A percentile compares a stretch with the other conserved stretches of the same genome.
phyloP scores from a whole-genome alignment of 2,888 invertebrate species.

The Aphidoletes aphidimyza region DNA sequence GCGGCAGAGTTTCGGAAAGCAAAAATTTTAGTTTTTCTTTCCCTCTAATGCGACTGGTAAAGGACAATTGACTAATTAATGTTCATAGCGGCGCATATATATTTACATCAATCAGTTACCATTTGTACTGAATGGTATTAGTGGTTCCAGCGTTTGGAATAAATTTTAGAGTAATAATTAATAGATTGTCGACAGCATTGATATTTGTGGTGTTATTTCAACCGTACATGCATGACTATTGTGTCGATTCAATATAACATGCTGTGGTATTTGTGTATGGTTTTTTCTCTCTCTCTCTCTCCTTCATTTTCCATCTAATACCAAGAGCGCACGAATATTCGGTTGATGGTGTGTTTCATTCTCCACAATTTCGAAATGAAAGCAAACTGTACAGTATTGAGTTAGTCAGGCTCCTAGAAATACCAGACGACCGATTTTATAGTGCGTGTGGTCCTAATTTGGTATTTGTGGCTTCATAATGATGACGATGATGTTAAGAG shows the following conservation, averaged over 20 bases:
- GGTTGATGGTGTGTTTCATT: neutral
- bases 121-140: neutral
- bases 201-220: slow-evolving; percentile 2
- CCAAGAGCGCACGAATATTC: neutral
- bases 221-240: neutral
- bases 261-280: neutral
- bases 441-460: slow-evolving; percentile 24
- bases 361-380: neutral
- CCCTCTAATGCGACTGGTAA: no score
- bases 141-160: neutral
- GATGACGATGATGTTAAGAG: slow-evolving; percentile 29
- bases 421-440: slow-evolving; percentile 34
- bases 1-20: no score
- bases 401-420: neutral
- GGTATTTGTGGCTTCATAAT: slow-evolving; percentile 28
- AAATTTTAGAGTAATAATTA: slow-evolving; percentile 4
- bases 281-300: neutral
- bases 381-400: neutral
- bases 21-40: no score
- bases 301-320: neutral
- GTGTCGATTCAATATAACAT: neutral
- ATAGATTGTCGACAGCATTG: neutral
- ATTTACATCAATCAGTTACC: no score
- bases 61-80: no score
- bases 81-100: no score